Base-by-base conservation (phyloP, 1,140 invertebrate species). In the Trichonephila inaurata region DNA sequence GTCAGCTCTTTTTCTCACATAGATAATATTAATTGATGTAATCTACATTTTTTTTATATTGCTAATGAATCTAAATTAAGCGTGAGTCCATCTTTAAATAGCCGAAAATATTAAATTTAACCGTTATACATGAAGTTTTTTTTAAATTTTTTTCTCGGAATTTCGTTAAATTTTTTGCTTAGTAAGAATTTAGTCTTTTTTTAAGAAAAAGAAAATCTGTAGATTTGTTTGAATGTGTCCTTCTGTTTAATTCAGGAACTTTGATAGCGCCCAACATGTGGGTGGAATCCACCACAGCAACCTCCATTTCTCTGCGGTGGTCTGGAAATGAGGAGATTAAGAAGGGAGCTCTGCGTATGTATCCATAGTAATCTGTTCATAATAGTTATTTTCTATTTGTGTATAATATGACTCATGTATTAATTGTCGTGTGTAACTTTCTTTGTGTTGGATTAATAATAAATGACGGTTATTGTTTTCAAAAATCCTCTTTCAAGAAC, bases 291-390 rank as follows among this genome's bases (percentile, higher is more conserved):
- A 82, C 66, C 21, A 44, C 86, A 2, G 69, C 92, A 5, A 44
- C 66, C 0, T 33, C 86, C 1, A 81, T 93, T 10, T 60, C 92
- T 24, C 51, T 93, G 28, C 72, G 44, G 44, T 93, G 92, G 92
- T 82, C 92, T 19, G 87, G 85, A 2, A 93, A 93, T 33, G 69
- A 88, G 24, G 61, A 93, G 0, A n/a, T 89, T 4, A 77, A 77
- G 33, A 40, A 16, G 7, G 72, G 72, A 33, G 18, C 72, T 1
- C 28, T 77, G 0, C 62, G 91, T 83, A 24, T 58, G 91, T 88
- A 58, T 19, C 14, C 16, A 64, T 64, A 2, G 33, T 40, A 40
- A 3, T 40, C 6, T 64, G 16, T 10, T 0, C 5, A 10, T 64
- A 21, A 0, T 21, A 64, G 4, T 64, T 19, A 64, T 64, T 64